A percentile compares a stretch with the other conserved stretches of the same genome.
These are phyloP conservation scores for Suncus etruscus DNA, from an alignment of 2,113 vertebrate genomes.

Conservation along the genomic window DNA sequence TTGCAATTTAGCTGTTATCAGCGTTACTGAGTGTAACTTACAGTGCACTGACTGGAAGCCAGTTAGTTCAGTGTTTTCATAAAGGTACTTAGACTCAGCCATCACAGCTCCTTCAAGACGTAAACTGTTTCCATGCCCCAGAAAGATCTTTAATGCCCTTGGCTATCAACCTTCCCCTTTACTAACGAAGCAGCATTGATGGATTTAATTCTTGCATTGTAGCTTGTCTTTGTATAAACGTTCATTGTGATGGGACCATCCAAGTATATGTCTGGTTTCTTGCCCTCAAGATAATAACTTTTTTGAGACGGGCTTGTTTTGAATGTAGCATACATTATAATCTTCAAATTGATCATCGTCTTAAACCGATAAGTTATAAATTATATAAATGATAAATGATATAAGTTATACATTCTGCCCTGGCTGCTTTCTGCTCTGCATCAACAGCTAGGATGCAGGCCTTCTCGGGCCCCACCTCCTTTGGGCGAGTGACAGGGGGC, in stretches of 20 bases:
- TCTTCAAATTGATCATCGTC: too few relatives aligned
- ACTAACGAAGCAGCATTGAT: background rate
- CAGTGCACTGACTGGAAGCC: background rate
- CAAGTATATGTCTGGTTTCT: background rate
- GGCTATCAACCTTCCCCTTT: background rate
- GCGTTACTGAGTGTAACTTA: background rate
- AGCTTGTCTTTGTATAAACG: background rate
- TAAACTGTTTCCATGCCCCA: background rate
- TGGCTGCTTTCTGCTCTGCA: too few relatives aligned
- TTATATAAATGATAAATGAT: too few relatives aligned
- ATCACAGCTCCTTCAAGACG: background rate
- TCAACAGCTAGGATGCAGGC: too few relatives aligned
- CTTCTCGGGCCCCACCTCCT: too few relatives aligned
- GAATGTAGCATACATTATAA: too few relatives aligned
- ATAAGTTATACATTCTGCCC: too few relatives aligned
- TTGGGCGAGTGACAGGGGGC: too few relatives aligned
- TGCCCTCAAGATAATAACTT: too few relatives aligned
- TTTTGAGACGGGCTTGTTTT: too few relatives aligned
- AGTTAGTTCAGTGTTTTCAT: background rate
- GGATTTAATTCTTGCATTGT: background rate
- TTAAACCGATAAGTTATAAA: too few relatives aligned
- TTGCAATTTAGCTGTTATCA: conserved; percentile 14
- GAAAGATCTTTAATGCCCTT: background rate
- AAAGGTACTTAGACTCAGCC: background rate
- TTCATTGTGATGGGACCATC: conserved; percentile 7